These are phyloP conservation scores for Drosophila gaucha DNA, from an alignment of 2,888 invertebrate species.

Conservation along the genomic window DNA sequence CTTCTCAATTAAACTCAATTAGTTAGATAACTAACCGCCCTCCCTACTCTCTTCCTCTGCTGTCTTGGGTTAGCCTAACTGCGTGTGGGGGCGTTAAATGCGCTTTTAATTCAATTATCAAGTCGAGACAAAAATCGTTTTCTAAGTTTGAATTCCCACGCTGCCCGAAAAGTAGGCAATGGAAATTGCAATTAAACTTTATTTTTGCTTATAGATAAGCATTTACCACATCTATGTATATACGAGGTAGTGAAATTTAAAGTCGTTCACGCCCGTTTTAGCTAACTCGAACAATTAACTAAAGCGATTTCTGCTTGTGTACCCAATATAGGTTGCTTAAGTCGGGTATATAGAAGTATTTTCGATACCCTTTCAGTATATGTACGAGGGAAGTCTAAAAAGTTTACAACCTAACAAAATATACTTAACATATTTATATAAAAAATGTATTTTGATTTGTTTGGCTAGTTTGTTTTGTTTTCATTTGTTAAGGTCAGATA, in stretches of 20 bases:
- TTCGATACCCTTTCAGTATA: no score
- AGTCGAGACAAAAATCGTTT: conserved; percentile 26
- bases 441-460: no score
- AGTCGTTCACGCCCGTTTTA: background rate
- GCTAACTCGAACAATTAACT: background rate
- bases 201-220: background rate
- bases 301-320: background rate
- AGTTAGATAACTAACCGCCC: conserved; percentile 37
- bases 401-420: background rate
- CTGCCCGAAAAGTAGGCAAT: conserved; percentile 51
- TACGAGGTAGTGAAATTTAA: background rate
- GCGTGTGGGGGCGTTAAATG: conserved; percentile 70
- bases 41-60: background rate
- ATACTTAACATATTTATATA: no score
- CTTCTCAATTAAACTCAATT: conserved; percentile 74
- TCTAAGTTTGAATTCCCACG: conserved; percentile 26
- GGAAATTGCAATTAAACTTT: background rate
- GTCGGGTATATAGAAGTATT: background rate
- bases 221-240: no score
- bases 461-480: no score
- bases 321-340: background rate
- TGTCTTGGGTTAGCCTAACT: conserved; percentile 26
- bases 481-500: no score
- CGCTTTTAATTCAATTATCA: conserved; percentile 72
- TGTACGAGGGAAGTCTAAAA: background rate